Percentiles rank a stretch among this genome's conserved stretches.
Conservation (phyloP, 1,140 invertebrate genomes). For the Drosophila triauraria region DNA sequence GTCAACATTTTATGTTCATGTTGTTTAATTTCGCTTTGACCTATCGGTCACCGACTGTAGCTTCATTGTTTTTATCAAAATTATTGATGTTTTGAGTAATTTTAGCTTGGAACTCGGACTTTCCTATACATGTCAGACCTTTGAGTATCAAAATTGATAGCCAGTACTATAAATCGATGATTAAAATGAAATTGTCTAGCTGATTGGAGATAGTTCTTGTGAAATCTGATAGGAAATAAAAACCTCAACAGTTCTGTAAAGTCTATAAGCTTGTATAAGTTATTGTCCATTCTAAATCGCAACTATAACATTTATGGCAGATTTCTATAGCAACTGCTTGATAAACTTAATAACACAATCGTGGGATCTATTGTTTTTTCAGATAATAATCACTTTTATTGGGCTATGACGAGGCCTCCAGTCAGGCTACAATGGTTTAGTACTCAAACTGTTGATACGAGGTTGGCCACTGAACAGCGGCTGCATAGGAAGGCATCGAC, state of each 20-base stretch:
- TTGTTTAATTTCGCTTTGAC: too few relatives aligned
- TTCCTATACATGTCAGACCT: too few relatives aligned
- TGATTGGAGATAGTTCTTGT: too few relatives aligned
- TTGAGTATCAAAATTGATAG: too few relatives aligned
- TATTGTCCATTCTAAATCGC: background rate
- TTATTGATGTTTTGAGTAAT: too few relatives aligned
- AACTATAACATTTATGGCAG: background rate
- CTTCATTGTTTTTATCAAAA: too few relatives aligned
- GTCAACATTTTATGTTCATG: too few relatives aligned
- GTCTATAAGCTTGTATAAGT: background rate
- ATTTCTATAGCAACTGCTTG: background rate
- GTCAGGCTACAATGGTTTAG: background rate
- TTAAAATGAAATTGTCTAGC: too few relatives aligned
- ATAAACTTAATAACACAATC: constrained; percentile 2
- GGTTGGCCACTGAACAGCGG: constrained; percentile 41
- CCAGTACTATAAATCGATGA: too few relatives aligned
- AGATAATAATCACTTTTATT: constrained; percentile 4
- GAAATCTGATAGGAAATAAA: background rate
- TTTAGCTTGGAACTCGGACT: too few relatives aligned
- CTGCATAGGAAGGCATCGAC: constrained; percentile 34
- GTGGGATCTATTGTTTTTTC: background rate
- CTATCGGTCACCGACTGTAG: too few relatives aligned
- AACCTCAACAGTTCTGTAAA: too few relatives aligned
- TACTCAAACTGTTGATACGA: constrained; percentile 29
- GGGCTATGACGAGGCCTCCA: background rate